These are phyloP conservation scores for Sander lucioperca DNA, from an alignment of 2,113 vertebrate species.

Conservation along the genomic window DNA sequence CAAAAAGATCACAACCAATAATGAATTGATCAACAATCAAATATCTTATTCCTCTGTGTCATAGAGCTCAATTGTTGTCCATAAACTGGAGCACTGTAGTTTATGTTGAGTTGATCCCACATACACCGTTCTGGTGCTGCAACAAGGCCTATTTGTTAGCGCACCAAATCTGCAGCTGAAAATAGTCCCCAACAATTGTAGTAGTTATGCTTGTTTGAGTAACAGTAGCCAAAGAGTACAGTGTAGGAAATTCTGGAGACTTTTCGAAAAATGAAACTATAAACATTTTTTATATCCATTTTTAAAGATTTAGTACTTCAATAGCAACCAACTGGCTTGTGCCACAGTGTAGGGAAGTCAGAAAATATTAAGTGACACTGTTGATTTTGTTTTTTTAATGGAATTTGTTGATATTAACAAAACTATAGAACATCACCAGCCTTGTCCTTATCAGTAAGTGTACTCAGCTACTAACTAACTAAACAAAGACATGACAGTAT, in stretches of 20 bases:
- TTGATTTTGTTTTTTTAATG: too few relatives aligned
- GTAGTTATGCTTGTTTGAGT: background rate
- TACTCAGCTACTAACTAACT: too few relatives aligned
- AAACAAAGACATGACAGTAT: too few relatives aligned
- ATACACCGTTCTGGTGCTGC: background rate
- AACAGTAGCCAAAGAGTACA: background rate
- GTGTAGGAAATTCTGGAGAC: background rate
- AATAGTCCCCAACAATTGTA: background rate
- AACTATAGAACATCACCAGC: too few relatives aligned
- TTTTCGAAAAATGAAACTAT: background rate
- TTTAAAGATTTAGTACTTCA: background rate
- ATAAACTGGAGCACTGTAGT: too few relatives aligned
- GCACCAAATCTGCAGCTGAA: background rate
- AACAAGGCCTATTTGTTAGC: background rate
- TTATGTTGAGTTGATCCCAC: background rate
- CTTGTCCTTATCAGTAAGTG: too few relatives aligned
- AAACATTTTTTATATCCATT: background rate
- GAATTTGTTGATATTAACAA: too few relatives aligned
- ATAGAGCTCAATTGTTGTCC: background rate
- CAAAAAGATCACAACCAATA: background rate
- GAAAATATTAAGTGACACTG: background rate
- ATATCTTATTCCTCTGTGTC: background rate
- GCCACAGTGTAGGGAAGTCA: background rate
- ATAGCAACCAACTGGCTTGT: background rate
- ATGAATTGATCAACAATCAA: background rate